phyloP scores from a whole-genome alignment of 2,113 vertebrate genomes.

The Caloenas nicobarica region DNA sequence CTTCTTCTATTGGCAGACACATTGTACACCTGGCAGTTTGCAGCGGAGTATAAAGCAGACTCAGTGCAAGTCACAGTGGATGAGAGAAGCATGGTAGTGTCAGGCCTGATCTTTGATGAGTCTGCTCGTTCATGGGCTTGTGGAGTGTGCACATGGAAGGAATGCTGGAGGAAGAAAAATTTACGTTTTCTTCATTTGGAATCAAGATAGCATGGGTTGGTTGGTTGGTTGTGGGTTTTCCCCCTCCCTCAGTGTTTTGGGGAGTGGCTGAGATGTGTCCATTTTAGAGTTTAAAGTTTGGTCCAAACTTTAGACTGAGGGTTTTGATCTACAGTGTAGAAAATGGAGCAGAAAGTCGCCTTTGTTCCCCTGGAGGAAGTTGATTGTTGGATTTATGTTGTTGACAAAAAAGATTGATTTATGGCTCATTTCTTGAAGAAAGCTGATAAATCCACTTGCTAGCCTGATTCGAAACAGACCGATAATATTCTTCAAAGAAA shows the following conservation, averaged over 20 bases:
- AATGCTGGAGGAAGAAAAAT: not conserved
- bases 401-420: not conserved
- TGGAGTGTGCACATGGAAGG: not conserved
- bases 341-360: not conserved
- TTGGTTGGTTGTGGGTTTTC: not conserved
- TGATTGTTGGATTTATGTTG: not conserved
- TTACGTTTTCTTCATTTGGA: not conserved
- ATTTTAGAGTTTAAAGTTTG: not conserved
- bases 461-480: not conserved
- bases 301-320: not conserved
- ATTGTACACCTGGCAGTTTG: not conserved
- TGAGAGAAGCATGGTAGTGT: rapidly evolving
- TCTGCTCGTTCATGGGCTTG: not conserved
- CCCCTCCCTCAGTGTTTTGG: not conserved
- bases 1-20: not conserved
- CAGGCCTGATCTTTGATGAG: not conserved
- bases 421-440: not conserved
- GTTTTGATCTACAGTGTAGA: not conserved
- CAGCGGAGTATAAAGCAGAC: not conserved
- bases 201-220: not conserved
- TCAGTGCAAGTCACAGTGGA: rapidly evolving
- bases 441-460: not conserved
- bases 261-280: not conserved
- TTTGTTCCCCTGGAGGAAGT: not conserved
- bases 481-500: not conserved